A percentile compares a stretch with the other conserved stretches of the same genome.
Evolutionary conservation across 1,140 invertebrate genomes (phyloP).

Genomic region (Eciton burchellii): DNA sequence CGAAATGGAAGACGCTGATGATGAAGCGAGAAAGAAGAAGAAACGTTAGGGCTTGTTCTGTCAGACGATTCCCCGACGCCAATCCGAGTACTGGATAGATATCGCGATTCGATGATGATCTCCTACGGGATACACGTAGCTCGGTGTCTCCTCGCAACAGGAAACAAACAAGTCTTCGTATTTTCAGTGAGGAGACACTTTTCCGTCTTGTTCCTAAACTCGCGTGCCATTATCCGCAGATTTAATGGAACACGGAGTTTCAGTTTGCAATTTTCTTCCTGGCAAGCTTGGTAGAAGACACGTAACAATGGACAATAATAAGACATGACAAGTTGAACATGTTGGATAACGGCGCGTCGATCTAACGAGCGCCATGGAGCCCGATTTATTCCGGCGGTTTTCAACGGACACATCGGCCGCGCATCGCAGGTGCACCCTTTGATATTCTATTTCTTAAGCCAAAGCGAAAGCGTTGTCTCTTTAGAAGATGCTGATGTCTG

Average conservation of each 20-base stretch:
- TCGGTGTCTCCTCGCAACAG: no score
- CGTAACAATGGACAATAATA: not conserved
- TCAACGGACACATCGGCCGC: not conserved
- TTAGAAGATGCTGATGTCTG: slow-evolving; percentile 25
- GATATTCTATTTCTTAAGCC: slow-evolving; percentile 34
- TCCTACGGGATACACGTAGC: no score
- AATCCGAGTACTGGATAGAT: no score
- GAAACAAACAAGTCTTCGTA: no score
- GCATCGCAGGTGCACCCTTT: slow-evolving; percentile 20
- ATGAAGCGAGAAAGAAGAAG: no score
- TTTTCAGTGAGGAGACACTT: no score
- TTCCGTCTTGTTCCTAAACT: no score
- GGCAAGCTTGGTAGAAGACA: not conserved
- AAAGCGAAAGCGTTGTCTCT: slow-evolving; percentile 4
- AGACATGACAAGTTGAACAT: not conserved
- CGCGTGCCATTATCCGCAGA: not conserved
- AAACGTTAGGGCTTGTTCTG: not conserved
- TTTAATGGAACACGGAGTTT: not conserved
- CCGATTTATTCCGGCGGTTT: slow-evolving; percentile 11
- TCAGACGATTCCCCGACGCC: no score
- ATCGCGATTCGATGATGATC: no score
- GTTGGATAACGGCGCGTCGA: not conserved
- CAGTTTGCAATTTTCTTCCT: not conserved
- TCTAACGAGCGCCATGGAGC: not conserved
- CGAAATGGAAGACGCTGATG: not conserved